A percentile compares a stretch with the other conserved stretches of the same genome.
These are phyloP conservation scores for Copsychus sechellarum DNA, from an alignment of 2,113 vertebrate genomes.

Conservation along the genomic window DNA sequence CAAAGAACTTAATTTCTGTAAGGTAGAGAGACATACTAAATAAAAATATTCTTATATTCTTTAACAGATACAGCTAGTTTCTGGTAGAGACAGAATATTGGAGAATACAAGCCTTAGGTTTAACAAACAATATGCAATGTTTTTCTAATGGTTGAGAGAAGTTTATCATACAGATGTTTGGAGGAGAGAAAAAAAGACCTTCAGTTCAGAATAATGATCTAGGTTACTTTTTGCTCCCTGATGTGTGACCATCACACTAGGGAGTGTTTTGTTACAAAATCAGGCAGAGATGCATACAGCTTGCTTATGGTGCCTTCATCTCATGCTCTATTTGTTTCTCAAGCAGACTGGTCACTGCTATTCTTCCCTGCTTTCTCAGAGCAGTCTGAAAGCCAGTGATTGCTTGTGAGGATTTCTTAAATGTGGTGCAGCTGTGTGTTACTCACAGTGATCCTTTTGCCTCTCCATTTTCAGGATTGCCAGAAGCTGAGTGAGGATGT, in stretches of 20 bases:
- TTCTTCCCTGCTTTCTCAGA: neutral
- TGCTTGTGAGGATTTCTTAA: neutral
- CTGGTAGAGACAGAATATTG: neutral
- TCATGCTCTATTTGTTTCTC: neutral
- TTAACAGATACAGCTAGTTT: neutral
- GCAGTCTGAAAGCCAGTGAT: neutral
- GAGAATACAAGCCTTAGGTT: neutral
- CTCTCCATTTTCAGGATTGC: slow-evolving; percentile 71
- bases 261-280: neutral
- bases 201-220: neutral
- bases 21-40: neutral
- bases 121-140: neutral
- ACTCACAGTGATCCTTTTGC: neutral
- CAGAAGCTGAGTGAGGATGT: slow-evolving; percentile 77
- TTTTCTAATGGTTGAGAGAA: neutral
- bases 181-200: neutral
- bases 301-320: neutral
- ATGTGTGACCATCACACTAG: neutral
- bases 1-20: neutral
- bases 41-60: neutral
- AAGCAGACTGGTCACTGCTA: neutral
- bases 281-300: neutral
- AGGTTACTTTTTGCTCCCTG: neutral
- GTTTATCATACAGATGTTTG: neutral
- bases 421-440: neutral